Conservation (phyloP, 92 coral and sea anemone species). For the Hydrozoanthus gracilis region DNA sequence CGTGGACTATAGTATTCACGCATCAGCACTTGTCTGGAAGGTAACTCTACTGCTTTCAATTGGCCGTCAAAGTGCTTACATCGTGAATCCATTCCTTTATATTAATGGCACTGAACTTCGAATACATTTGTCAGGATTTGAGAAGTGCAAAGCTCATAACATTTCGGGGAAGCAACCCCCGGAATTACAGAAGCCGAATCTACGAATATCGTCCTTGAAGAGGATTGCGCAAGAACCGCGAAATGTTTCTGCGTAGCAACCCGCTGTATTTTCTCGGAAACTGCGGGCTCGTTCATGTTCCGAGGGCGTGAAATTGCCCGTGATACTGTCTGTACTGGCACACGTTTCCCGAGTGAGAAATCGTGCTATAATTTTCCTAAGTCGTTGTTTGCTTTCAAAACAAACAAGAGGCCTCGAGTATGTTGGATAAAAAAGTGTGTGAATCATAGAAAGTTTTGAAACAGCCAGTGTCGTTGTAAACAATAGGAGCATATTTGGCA, state of each 20-base stretch:
- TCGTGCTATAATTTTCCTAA: not conserved
- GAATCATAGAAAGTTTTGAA: not conserved
- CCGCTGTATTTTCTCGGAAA: not conserved
- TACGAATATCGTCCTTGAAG: not conserved
- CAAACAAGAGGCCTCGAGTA: not conserved
- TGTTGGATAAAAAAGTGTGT: not conserved
- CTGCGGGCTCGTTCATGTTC: not conserved
- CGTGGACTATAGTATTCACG: not conserved
- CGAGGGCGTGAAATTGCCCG: not conserved
- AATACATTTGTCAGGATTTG: no score
- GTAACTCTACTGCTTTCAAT: not conserved
- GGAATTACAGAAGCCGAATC: not conserved
- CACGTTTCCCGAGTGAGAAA: not conserved
- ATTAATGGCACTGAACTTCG: not conserved
- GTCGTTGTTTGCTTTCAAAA: not conserved
- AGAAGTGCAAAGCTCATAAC: not conserved
- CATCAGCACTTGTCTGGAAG: not conserved
- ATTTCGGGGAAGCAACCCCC: not conserved
- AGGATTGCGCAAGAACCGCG: not conserved
- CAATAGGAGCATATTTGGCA: no score
- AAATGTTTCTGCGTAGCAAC: not conserved
- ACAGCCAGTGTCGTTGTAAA: no score
- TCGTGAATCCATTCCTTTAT: no score
- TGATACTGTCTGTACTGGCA: not conserved
- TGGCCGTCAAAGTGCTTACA: no score